Conservation (phyloP, 2,797 vertebrate species). For the Xenopus petersii region DNA sequence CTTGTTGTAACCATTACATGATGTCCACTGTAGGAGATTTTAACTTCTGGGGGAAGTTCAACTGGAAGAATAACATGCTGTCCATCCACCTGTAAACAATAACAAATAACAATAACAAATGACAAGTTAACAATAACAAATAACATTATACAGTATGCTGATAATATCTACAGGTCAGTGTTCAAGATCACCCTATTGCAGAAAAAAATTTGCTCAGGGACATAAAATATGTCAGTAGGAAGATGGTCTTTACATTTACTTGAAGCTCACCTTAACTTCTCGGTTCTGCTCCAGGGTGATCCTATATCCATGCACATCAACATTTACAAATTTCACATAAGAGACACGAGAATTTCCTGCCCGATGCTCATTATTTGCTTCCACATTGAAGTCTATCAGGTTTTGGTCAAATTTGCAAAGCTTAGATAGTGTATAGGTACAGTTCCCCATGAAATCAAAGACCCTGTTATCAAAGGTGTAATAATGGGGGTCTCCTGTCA, state of each 20-base stretch:
- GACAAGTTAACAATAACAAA: too few relatives aligned
- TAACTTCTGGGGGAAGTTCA: conserved; percentile 17
- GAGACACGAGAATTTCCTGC: conserved; percentile 75
- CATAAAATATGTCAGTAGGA: too few relatives aligned
- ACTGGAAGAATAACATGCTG: conserved; percentile 50
- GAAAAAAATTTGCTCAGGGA: too few relatives aligned
- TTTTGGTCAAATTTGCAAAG: conserved; percentile 65
- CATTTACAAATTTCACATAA: conserved; percentile 75
- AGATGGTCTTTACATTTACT: too few relatives aligned
- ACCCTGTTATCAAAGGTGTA: conserved; percentile 73
- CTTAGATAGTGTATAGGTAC: conserved; percentile 79
- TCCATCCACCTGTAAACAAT: conserved; percentile 52
- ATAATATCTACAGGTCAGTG: too few relatives aligned
- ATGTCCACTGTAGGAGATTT: conserved; percentile 50
- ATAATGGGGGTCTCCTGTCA: conserved; percentile 81
- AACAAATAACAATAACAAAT: too few relatives aligned
- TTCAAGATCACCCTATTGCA: too few relatives aligned
- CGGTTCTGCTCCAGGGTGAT: conserved; percentile 74
- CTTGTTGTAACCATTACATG: conserved; percentile 52
- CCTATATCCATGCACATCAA: conserved; percentile 61
- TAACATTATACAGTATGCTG: too few relatives aligned
- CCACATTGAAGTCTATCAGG: conserved; percentile 72
- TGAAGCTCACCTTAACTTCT: conserved; percentile 70
- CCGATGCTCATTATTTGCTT: conserved; percentile 80
- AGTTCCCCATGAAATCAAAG: conserved; percentile 84